Percentiles rank a stretch among this genome's conserved stretches.
phyloP scores from a whole-genome alignment of 2,113 vertebrate genomes.

The Myotis brandtii region DNA sequence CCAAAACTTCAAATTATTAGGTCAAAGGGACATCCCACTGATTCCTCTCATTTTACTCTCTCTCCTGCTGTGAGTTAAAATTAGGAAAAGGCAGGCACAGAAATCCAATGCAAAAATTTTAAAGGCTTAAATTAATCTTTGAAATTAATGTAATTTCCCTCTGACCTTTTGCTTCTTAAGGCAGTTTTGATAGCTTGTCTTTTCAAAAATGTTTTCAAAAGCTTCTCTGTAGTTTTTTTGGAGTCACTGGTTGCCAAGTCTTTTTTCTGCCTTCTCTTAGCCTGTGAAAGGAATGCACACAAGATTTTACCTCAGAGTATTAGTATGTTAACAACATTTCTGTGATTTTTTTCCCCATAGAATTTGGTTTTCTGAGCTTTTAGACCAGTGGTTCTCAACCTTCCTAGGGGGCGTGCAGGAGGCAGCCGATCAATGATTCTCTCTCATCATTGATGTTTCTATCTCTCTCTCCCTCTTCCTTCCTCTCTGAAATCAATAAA shows the following conservation, averaged over 20 bases:
- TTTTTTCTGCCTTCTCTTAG: conserved; percentile 93
- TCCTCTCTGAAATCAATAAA: no score
- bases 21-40: not conserved
- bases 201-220: conserved; percentile 95
- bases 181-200: conserved; percentile 95
- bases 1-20: not conserved
- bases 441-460: no score
- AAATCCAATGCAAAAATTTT: not conserved
- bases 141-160: not conserved
- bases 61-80: not conserved
- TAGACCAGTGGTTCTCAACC: no score
- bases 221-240: conserved; percentile 93
- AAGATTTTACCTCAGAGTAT: not conserved
- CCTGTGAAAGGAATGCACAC: conserved; percentile 82
- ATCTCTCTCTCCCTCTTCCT: no score
- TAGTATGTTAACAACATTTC: not conserved
- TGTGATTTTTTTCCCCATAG: not conserved
- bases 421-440: no score
- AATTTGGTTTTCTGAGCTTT: not conserved
- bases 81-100: not conserved
- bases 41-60: not conserved
- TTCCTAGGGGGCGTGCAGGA: no score
- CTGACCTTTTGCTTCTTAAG: conserved; percentile 90
- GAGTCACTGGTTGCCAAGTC: conserved; percentile 90
- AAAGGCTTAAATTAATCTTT: not conserved